Evolutionary conservation across 2,888 invertebrate species (phyloP).

Genomic region (Temnothorax unifasciatus): DNA sequence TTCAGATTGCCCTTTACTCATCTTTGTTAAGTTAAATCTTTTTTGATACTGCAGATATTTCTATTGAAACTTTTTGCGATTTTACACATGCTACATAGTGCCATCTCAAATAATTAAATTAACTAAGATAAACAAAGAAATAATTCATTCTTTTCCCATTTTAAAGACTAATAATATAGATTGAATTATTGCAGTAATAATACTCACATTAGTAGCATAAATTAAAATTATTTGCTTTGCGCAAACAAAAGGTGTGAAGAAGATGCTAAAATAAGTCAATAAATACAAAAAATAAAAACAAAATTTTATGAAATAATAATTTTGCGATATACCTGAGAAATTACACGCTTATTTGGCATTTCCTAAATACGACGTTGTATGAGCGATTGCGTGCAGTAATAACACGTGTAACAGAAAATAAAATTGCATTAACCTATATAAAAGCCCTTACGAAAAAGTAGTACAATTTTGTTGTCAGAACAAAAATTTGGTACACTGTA

Average conservation of each 20-base stretch:
- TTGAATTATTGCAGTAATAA: constrained; percentile 11
- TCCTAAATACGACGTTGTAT: neutral
- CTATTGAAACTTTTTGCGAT: constrained; percentile 64
- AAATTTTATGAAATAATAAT: constrained; percentile 10
- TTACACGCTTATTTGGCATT: neutral
- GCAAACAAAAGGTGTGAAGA: neutral
- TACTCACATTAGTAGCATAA: neutral
- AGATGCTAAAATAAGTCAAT: neutral
- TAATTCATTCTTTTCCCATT: neutral
- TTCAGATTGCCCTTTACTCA: constrained; percentile 63
- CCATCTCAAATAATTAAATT: constrained; percentile 14
- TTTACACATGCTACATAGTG: constrained; percentile 22
- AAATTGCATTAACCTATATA: constrained; percentile 1
- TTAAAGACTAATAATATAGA: neutral
- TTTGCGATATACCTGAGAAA: constrained; percentile 4
- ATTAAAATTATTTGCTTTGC: neutral
- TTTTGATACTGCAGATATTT: constrained; percentile 68
- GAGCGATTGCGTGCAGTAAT: neutral
- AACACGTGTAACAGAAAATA: constrained; percentile 4
- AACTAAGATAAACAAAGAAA: neutral
- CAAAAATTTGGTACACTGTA: no score
- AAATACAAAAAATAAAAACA: constrained; percentile 5
- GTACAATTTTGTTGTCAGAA: no score
- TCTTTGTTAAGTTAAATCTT: constrained; percentile 60
- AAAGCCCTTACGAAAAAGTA: no score